Conservation (phyloP, 2,113 vertebrate genomes). For the Girardinichthys multiradiatus region DNA sequence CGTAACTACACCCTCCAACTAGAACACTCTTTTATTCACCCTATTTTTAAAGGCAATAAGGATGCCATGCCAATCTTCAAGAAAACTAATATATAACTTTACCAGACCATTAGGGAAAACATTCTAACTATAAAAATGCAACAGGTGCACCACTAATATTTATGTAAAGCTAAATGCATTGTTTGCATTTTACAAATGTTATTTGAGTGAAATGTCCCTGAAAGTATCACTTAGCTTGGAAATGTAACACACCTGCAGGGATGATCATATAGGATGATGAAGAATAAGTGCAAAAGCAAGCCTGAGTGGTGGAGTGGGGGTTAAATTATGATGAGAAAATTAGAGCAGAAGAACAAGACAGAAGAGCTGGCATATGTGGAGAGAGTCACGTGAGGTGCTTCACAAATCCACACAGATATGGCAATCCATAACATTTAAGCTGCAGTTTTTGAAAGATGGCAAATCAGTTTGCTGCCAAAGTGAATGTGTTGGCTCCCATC, state of each 20-base stretch:
- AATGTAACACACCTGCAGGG: neutral
- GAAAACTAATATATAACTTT: neutral
- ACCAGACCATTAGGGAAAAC: neutral
- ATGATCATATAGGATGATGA: neutral
- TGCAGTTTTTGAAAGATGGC: slow-evolving; percentile 12
- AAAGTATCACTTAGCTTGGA: neutral
- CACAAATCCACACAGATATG: neutral
- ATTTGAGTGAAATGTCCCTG: neutral
- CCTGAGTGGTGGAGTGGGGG: neutral
- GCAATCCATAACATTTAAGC: slow-evolving; percentile 8
- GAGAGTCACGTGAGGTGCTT: slow-evolving; percentile 14
- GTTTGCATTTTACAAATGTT: neutral
- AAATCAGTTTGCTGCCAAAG: slow-evolving; percentile 19
- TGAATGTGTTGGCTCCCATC: slow-evolving; percentile 2
- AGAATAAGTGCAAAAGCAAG: neutral
- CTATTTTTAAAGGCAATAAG: neutral
- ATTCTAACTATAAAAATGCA: neutral
- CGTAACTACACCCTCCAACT: slow-evolving; percentile 7
- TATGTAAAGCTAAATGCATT: neutral
- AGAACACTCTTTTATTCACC: slow-evolving; percentile 1
- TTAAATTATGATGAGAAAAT: slow-evolving; percentile 11
- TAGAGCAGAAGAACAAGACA: slow-evolving; percentile 16
- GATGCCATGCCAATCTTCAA: neutral
- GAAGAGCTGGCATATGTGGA: slow-evolving; percentile 7
- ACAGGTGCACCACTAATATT: neutral